phyloP scores from a whole-genome alignment of 1,140 invertebrate species.

The Cardiocondyla obscurior region DNA sequence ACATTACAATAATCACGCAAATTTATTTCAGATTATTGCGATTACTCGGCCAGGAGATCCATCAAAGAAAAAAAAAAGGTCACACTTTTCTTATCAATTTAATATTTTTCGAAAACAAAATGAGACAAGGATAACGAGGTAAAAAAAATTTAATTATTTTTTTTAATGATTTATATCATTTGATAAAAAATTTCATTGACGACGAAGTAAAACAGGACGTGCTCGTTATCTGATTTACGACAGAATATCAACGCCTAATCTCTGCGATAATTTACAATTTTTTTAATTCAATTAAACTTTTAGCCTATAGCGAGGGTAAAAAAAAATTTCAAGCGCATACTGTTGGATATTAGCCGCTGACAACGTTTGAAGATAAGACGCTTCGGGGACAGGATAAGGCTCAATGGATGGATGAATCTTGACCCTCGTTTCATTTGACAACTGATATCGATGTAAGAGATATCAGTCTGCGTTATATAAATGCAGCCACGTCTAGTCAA shows the following conservation, averaged over 20 bases:
- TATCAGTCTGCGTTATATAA: slow-evolving; percentile 63
- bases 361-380: background rate
- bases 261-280: background rate
- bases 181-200: no score
- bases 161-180: background rate
- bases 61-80: background rate
- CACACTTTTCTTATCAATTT: background rate
- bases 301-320: background rate
- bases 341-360: background rate
- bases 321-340: background rate
- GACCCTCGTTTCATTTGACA: slow-evolving; percentile 34
- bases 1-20: background rate
- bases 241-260: no score
- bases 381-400: no score
- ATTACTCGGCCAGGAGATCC: no score
- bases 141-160: background rate
- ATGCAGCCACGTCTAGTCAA: slow-evolving; percentile 5
- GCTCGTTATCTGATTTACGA: background rate
- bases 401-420: slow-evolving; percentile 1
- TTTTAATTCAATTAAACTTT: background rate
- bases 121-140: no score
- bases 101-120: slow-evolving; percentile 8
- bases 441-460: background rate
- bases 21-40: background rate
- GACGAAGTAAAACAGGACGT: no score